phyloP scores from a whole-genome alignment of 2,113 vertebrate species.

The Toxostoma redivivum region DNA sequence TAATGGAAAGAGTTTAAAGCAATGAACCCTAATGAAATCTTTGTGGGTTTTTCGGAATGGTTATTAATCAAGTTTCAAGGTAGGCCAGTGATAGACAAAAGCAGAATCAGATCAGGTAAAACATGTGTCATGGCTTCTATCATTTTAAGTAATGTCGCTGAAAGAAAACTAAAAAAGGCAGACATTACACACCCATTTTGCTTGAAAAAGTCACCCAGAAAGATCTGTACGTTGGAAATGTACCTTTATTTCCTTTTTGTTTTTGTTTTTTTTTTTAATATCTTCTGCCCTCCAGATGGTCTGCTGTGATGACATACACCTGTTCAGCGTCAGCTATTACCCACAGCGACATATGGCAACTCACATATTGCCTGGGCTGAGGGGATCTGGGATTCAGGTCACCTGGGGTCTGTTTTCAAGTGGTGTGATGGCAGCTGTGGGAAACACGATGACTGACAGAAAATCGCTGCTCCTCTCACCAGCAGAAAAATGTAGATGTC shows the following conservation, averaged over 20 bases:
- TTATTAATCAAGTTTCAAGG: neutral
- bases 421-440: constrained; percentile 73
- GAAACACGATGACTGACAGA: constrained; percentile 68
- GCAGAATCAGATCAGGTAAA: neutral
- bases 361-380: constrained; percentile 66
- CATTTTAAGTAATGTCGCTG: neutral
- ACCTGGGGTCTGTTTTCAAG: constrained; percentile 77
- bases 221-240: constrained; percentile 21
- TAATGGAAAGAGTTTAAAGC: neutral
- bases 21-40: neutral
- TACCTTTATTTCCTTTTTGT: neutral
- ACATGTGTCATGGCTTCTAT: neutral
- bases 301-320: constrained; percentile 68
- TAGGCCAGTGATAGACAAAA: neutral
- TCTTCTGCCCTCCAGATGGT: constrained; percentile 68
- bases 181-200: neutral
- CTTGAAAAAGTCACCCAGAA: neutral
- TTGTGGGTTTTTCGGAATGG: neutral
- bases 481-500: constrained; percentile 50
- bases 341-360: constrained; percentile 72
- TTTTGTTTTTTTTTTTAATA: neutral
- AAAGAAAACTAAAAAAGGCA: neutral
- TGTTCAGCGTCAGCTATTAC: constrained; percentile 72
- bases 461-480: constrained; percentile 49
- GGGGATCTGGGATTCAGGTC: constrained; percentile 64